Percentiles rank a stretch among this genome's conserved stretches.
Conservation (phyloP, 1,140 invertebrate species). For the Cepaea nemoralis region DNA sequence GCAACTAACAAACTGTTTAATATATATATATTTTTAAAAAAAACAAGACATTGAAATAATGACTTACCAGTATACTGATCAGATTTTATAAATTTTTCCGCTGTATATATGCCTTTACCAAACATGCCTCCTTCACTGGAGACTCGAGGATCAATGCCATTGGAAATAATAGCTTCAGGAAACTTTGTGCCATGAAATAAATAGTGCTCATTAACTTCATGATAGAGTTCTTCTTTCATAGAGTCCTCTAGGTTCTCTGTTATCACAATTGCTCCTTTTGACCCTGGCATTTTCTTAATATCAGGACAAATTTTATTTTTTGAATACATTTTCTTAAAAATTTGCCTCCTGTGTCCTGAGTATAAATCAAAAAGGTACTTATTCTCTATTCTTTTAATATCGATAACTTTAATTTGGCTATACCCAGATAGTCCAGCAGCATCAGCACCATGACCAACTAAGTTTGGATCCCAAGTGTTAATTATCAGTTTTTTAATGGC, state of each 20-base stretch:
- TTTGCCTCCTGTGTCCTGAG: neutral
- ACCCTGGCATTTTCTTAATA: neutral
- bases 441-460: constrained; percentile 11
- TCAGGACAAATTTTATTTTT: neutral
- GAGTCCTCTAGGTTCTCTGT: neutral
- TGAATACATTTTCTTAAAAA: neutral
- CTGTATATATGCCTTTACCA: constrained; percentile 57
- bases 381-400: constrained; percentile 20
- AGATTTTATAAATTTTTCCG: constrained; percentile 62
- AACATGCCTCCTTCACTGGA: constrained; percentile 54
- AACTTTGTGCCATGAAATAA: constrained; percentile 62
- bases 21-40: neutral
- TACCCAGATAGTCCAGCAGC: constrained; percentile 6
- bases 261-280: constrained; percentile 2
- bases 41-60: neutral
- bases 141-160: constrained; percentile 56
- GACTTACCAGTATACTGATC: constrained; percentile 63
- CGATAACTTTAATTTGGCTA: neutral
- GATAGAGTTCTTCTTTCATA: constrained; percentile 10
- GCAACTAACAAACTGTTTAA: neutral
- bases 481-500: constrained; percentile 7
- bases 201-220: constrained; percentile 63
- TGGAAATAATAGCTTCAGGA: constrained; percentile 44
- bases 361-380: neutral
- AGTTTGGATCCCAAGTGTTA: neutral